These are phyloP conservation scores for Threskiornis aethiopicus DNA, from an alignment of 2,797 vertebrate species.

Conservation along the genomic window DNA sequence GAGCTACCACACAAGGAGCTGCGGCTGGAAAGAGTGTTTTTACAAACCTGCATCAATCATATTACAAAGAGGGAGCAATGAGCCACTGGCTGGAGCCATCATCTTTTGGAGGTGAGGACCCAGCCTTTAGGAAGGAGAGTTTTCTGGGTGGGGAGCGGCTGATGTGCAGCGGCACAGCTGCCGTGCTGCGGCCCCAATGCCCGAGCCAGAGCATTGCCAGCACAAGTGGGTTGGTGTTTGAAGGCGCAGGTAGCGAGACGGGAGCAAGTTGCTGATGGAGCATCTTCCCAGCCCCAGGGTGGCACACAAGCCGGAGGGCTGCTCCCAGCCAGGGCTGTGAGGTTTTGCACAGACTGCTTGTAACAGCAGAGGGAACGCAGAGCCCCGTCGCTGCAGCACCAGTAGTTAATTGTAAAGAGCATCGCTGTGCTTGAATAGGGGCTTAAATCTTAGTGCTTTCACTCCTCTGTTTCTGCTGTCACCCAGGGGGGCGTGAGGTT, in stretches of 20 bases:
- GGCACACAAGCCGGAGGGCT: not conserved
- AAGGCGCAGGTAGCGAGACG: not conserved
- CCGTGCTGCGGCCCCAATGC: fast-evolving
- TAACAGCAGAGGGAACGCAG: not conserved
- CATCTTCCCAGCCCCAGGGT: not conserved
- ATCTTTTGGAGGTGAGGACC: not conserved
- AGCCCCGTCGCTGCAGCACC: not conserved
- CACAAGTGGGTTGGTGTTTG: fast-evolving
- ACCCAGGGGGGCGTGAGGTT: fast-evolving
- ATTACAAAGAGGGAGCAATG: not conserved
- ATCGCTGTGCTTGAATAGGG: not conserved
- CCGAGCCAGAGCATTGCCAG: fast-evolving
- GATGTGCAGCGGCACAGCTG: not conserved
- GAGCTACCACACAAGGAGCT: not conserved
- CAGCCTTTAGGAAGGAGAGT: not conserved
- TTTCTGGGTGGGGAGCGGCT: not conserved
- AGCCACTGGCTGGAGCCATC: not conserved
- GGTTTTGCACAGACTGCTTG: not conserved
- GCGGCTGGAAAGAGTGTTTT: not conserved
- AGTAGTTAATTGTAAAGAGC: not conserved
- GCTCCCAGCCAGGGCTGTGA: not conserved
- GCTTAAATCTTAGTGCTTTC: not conserved
- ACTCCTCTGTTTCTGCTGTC: not conserved
- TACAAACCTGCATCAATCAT: not conserved
- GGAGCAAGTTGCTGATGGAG: not conserved